Base-by-base conservation (phyloP, 2,888 invertebrate species). In the Hypselothyrea guttata region DNA sequence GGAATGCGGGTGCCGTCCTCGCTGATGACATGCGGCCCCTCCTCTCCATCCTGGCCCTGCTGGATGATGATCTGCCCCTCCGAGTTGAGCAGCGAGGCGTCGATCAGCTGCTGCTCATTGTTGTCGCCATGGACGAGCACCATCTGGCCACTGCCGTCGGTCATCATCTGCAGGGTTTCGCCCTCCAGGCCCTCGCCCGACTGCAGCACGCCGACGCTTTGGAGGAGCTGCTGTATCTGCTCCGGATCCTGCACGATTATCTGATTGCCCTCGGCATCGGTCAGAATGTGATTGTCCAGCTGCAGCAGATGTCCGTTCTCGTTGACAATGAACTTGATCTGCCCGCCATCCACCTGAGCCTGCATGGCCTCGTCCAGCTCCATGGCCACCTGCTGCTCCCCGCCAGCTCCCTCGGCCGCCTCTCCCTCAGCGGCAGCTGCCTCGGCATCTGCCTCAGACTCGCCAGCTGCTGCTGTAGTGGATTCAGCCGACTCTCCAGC, bases 201-300 rank as follows among this genome's bases (percentile, higher is more conserved):
- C 42, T 90, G 90, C 35, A 90, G 46, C 0, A 90, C 90, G 2
- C 90, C 90, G 1, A 90, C 90, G 57, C 90, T 90, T 49, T 90
- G 90, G 15, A 90, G 63, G 9, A 90, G 71, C 64, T 90, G 90
- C 53, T 90, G 90, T 18, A 90, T 90, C 67, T 90, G 90, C 69
- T 90, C 90, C 7, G 88, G 88, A 69, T 90, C 90, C 65, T 90
- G 90, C 0, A 90, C 90, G 11, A 90, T 78, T 42, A 90, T 90
- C 68, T 90, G 90, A 69, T 90, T 90, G 27, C 90, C 90, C 7
- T 90, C 90, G 30, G 90, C 89, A 63, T 90, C 90, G 31, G 90
- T 90, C 30, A 90, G 79, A 40, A 90, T 90, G 64, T 90, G 90
- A 65, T 90, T 90, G 65, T 90, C 90, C 35, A 90, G 73, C 63